phyloP scores from a whole-genome alignment of 2,113 vertebrate species.

The Myrmophylax atrothorax region DNA sequence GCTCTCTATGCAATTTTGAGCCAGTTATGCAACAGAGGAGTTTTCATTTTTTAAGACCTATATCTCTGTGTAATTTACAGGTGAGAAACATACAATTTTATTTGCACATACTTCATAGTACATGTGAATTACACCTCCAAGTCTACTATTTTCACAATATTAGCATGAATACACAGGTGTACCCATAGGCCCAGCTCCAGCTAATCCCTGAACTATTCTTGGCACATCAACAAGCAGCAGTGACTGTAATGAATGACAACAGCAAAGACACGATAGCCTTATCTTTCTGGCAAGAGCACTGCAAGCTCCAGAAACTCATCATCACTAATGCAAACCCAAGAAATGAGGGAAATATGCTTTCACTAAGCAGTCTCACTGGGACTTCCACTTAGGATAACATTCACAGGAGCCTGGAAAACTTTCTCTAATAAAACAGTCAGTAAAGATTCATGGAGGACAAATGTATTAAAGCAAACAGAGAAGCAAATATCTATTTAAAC shows the following conservation, averaged over 20 bases:
- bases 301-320: slow-evolving; percentile 15
- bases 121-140: not conserved
- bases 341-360: not conserved
- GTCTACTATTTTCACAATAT: not conserved
- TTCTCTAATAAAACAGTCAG: not conserved
- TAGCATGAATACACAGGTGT: not conserved
- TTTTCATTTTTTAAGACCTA: not conserved
- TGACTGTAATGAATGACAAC: not conserved
- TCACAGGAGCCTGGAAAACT: not conserved
- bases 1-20: not conserved
- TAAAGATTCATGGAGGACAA: not conserved
- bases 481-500: not conserved
- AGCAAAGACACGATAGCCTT: not conserved
- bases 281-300: slow-evolving; percentile 32
- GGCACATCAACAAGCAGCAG: slow-evolving; percentile 10
- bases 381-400: not conserved
- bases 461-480: not conserved
- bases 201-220: not conserved
- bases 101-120: not conserved
- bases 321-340: not conserved
- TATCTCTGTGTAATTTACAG: not conserved
- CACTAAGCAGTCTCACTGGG: not conserved
- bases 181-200: not conserved
- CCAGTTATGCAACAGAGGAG: not conserved
- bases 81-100: not conserved